These are phyloP conservation scores for Gallinago media DNA, from an alignment of 2,113 vertebrate species.

Conservation along the genomic window DNA sequence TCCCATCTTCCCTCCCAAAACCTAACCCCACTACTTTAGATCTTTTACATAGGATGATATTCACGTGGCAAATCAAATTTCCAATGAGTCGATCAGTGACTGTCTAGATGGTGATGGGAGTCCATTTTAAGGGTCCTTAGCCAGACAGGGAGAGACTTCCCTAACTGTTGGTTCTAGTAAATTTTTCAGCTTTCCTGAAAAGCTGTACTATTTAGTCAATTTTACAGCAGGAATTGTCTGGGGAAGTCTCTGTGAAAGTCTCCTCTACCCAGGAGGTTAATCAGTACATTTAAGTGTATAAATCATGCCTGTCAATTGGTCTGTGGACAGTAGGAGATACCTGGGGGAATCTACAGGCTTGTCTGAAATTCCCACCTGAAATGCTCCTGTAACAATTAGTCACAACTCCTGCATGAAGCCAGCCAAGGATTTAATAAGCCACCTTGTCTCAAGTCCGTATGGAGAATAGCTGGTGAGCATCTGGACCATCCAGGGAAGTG, in stretches of 20 bases:
- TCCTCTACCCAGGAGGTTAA: not conserved
- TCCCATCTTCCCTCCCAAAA: not conserved
- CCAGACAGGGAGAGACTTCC: not conserved
- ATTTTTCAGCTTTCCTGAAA: not conserved
- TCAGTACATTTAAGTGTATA: not conserved
- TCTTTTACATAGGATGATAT: not conserved
- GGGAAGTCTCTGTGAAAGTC: not conserved
- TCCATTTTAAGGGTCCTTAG: not conserved
- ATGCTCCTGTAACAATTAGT: not conserved
- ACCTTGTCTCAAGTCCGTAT: not conserved
- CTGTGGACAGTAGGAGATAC: not conserved
- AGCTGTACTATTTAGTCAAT: not conserved
- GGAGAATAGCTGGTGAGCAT: not conserved
- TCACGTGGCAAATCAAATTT: not conserved
- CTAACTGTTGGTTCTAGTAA: not conserved
- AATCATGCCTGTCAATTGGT: not conserved
- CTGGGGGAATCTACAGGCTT: not conserved
- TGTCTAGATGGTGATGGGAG: not conserved
- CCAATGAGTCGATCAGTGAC: not conserved
- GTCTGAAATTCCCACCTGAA: not conserved
- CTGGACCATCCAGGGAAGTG: not conserved
- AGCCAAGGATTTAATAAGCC: not conserved
- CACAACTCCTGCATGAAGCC: fast-evolving
- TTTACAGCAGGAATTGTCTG: not conserved
- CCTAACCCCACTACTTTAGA: not conserved